Percentiles rank a stretch among this genome's conserved stretches.
Evolutionary conservation across 2,888 invertebrate species (phyloP).

Genomic region (Panopea generosa): DNA sequence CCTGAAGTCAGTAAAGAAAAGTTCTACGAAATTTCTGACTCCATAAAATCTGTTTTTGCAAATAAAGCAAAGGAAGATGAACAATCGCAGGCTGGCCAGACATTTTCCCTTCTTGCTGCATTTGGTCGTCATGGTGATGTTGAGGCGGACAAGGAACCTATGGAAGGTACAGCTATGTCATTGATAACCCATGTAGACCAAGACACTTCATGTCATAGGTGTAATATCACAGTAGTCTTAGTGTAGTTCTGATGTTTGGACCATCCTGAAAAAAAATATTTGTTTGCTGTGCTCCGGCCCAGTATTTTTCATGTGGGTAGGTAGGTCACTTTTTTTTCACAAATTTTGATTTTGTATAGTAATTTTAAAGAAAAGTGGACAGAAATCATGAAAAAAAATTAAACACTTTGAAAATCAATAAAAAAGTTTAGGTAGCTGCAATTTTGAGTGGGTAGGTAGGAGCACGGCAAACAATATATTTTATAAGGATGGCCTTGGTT

Average conservation of each 20-base stretch:
- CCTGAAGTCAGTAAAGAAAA: slow-evolving; percentile 64
- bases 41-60: slow-evolving; percentile 50
- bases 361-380: too few relatives aligned
- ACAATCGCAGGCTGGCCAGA: not conserved
- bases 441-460: too few relatives aligned
- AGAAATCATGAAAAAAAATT: too few relatives aligned
- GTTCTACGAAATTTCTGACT: slow-evolving; percentile 60
- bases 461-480: too few relatives aligned
- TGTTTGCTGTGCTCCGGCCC: too few relatives aligned
- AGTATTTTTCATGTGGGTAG: too few relatives aligned
- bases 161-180: slow-evolving; percentile 7
- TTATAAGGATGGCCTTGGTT: too few relatives aligned
- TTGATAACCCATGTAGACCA: not conserved
- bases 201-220: not conserved
- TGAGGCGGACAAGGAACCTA: slow-evolving; percentile 18
- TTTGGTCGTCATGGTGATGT: slow-evolving; percentile 51
- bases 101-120: slow-evolving; percentile 62
- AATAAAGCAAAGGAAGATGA: slow-evolving; percentile 5
- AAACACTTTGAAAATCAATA: too few relatives aligned
- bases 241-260: not conserved
- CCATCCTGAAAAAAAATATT: not conserved
- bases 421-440: too few relatives aligned
- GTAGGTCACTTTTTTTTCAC: too few relatives aligned
- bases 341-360: too few relatives aligned
- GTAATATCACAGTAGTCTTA: slow-evolving; percentile 3